Evolutionary conservation across 2,888 invertebrate species (phyloP).

Genomic region (Ctenicera cuprea): DNA sequence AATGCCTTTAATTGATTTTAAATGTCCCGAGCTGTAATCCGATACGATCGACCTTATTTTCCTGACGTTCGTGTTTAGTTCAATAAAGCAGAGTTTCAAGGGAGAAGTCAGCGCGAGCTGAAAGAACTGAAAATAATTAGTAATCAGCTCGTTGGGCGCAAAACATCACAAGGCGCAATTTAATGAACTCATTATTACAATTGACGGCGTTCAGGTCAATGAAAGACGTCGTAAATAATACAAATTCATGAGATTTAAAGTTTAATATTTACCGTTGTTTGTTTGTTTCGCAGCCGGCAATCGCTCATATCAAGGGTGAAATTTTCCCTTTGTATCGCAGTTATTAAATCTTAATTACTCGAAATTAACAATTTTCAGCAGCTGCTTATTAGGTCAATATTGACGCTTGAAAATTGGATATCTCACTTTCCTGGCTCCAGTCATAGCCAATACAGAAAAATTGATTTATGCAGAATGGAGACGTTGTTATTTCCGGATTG

Average conservation of each 20-base stretch:
- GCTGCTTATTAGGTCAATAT: conserved; percentile 36
- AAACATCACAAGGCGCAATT: conserved; percentile 15
- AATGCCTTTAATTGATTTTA: conserved; percentile 4
- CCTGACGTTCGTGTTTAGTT: conserved; percentile 7
- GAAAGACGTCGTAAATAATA: conserved; percentile 22
- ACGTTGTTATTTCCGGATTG: background rate
- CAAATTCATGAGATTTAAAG: conserved; percentile 17
- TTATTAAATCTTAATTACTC: conserved; percentile 31
- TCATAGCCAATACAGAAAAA: conserved; percentile 9
- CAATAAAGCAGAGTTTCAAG: background rate
- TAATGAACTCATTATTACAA: conserved; percentile 28
- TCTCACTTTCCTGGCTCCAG: conserved; percentile 7
- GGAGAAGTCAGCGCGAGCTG: background rate
- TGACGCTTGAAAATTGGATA: conserved; percentile 27
- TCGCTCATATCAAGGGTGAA: conserved; percentile 7
- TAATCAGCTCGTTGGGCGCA: conserved; percentile 21
- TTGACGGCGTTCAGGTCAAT: conserved; percentile 13
- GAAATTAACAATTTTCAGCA: conserved; percentile 31
- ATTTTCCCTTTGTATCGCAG: conserved; percentile 15
- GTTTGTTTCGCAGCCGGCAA: conserved; percentile 6
- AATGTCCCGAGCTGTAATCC: background rate
- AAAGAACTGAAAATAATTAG: conserved; percentile 16
- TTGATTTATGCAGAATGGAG: conserved; percentile 12
- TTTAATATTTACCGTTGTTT: conserved; percentile 21
- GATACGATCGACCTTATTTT: background rate